phyloP scores from a whole-genome alignment of 2,797 vertebrate genomes.

The Anolis apletophallus region DNA sequence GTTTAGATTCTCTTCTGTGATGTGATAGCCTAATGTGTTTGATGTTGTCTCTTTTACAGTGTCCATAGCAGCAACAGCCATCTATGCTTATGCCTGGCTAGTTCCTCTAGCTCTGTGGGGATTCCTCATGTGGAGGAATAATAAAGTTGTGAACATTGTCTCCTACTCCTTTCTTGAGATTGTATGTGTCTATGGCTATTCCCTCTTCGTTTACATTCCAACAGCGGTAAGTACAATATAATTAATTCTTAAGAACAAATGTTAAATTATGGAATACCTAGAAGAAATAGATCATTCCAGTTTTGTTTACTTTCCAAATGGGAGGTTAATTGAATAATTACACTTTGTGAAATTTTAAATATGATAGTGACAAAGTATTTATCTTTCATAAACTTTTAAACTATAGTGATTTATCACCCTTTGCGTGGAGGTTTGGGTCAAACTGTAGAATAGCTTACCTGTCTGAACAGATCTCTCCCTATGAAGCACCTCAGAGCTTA shows the following conservation, averaged over 20 bases:
- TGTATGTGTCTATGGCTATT: slow-evolving; percentile 96
- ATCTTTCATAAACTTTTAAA: too few species aligned
- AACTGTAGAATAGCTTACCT: too few species aligned
- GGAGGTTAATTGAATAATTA: not conserved
- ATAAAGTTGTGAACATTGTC: slow-evolving; percentile 90
- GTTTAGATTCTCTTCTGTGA: not conserved
- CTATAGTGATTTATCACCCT: not conserved
- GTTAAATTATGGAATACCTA: not conserved
- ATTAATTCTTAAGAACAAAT: not conserved
- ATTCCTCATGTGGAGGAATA: slow-evolving; percentile 94
- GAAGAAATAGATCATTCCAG: not conserved
- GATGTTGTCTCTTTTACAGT: slow-evolving; percentile 76
- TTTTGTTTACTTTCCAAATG: not conserved
- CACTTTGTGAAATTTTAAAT: not conserved
- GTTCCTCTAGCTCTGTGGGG: slow-evolving; percentile 96
- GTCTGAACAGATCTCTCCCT: too few species aligned
- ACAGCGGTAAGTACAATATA: slow-evolving; percentile 85
- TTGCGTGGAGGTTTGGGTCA: not conserved
- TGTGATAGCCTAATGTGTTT: not conserved
- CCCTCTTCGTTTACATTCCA: slow-evolving; percentile 94
- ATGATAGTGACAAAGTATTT: not conserved
- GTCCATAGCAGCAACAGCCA: slow-evolving; percentile 92
- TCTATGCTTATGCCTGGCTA: slow-evolving; percentile 95
- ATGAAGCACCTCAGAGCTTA: too few species aligned
- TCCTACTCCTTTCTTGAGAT: slow-evolving; percentile 97